phyloP scores from a whole-genome alignment of 35 echinoderm and acorn worm species.

The Acanthaster planci region DNA sequence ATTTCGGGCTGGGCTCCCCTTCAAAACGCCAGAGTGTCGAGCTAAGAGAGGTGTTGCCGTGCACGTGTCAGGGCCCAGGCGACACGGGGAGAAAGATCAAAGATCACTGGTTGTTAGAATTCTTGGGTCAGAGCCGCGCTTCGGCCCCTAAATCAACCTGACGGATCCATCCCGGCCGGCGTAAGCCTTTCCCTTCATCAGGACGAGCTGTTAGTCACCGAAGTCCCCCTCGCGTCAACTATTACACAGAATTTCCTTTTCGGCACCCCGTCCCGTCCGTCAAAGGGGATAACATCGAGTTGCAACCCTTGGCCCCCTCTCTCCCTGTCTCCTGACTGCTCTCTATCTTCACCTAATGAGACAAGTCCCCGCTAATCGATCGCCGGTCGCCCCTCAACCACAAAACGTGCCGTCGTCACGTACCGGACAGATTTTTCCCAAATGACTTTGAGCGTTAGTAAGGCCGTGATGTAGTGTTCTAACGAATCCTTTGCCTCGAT shows the following conservation, averaged over 20 bases:
- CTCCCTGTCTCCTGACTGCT: background rate
- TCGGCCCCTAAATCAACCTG: no score
- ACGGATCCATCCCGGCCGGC: no score
- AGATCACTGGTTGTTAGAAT: conserved; percentile 31
- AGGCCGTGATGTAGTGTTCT: background rate
- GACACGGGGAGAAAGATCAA: conserved; percentile 26
- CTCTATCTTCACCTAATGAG: conserved; percentile 9
- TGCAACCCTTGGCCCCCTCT: background rate
- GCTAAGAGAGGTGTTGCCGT: background rate
- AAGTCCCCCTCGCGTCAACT: background rate
- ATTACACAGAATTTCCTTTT: conserved; percentile 6
- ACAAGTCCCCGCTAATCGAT: conserved; percentile 1
- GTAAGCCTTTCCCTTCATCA: no score
- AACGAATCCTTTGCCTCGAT: background rate
- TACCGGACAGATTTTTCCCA: background rate
- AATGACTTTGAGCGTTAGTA: background rate
- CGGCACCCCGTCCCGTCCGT: background rate
- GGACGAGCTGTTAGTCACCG: background rate
- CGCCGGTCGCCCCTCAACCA: background rate
- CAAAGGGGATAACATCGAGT: background rate
- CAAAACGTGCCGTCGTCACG: conserved; percentile 27
- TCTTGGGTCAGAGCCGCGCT: conserved; percentile 12
- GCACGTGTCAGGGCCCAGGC: conserved; percentile 4
- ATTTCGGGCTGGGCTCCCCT: background rate
- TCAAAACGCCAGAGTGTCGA: background rate